phyloP scores from a whole-genome alignment of 1,140 invertebrate genomes.

The Heliothis subflexa region DNA sequence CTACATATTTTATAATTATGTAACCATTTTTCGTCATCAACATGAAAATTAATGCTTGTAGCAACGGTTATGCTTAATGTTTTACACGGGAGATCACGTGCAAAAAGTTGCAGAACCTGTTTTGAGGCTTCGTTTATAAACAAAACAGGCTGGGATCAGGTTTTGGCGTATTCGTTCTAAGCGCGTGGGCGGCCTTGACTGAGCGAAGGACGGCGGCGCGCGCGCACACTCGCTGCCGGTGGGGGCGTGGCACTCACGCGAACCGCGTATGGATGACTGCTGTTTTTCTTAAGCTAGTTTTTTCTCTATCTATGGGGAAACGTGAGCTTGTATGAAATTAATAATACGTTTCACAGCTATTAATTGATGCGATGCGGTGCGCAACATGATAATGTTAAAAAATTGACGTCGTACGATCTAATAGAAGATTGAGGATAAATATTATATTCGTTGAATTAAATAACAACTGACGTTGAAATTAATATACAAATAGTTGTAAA shows the following conservation, averaged over 20 bases:
- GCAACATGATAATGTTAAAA: not conserved
- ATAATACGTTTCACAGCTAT: slow-evolving; percentile 27
- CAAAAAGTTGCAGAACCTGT: slow-evolving; percentile 57
- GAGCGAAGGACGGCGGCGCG: slow-evolving; percentile 70
- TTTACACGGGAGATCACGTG: slow-evolving; percentile 39
- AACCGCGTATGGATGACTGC: slow-evolving; percentile 41
- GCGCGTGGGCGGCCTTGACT: slow-evolving; percentile 74
- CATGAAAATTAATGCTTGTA: slow-evolving; percentile 1
- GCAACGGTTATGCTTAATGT: not conserved
- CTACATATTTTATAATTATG: slow-evolving; percentile 7
- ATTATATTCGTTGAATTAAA: not conserved
- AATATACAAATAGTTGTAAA: slow-evolving; percentile 5
- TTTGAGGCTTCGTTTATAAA: slow-evolving; percentile 62
- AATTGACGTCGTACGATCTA: not conserved
- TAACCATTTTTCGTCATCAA: slow-evolving; percentile 3
- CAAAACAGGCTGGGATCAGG: slow-evolving; percentile 59
- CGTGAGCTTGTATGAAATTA: slow-evolving; percentile 21
- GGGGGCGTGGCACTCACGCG: slow-evolving; percentile 64
- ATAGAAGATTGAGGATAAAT: not conserved
- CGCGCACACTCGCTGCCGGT: slow-evolving; percentile 54
- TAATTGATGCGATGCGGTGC: not conserved
- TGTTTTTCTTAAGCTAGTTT: slow-evolving; percentile 46
- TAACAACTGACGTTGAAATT: not conserved
- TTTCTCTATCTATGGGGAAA: slow-evolving; percentile 15
- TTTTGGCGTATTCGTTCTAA: slow-evolving; percentile 54